These are phyloP conservation scores for Mythimna ferrago DNA, from an alignment of 2,888 invertebrate species.

Conservation along the genomic window DNA sequence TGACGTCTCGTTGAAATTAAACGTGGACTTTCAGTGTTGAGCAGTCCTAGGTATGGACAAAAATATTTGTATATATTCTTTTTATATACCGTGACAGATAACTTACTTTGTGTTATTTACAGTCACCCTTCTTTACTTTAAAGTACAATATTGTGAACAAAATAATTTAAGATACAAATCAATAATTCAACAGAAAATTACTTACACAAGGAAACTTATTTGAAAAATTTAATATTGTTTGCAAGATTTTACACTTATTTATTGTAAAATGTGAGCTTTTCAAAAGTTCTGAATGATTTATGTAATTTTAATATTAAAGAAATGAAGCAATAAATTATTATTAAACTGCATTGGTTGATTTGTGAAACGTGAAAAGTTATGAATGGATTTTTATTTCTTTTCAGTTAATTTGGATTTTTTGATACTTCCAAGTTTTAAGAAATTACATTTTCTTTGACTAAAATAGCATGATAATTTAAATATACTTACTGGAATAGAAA, in stretches of 20 bases:
- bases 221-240: neutral
- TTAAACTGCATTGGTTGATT: constrained; percentile 3
- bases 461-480: neutral
- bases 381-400: neutral
- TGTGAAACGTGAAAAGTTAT: neutral
- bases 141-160: constrained; percentile 38
- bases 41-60: constrained; percentile 4
- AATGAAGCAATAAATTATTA: constrained; percentile 33
- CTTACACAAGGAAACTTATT: neutral
- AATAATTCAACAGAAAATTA: constrained; percentile 1
- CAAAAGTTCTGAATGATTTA: constrained; percentile 18
- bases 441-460: neutral
- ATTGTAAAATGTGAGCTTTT: neutral
- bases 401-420: neutral
- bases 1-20: constrained; percentile 4
- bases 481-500: neutral
- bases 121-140: neutral
- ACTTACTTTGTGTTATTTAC: neutral
- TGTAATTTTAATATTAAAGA: constrained; percentile 30
- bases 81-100: neutral
- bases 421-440: neutral
- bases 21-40: constrained; percentile 4
- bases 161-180: constrained; percentile 23
- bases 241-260: neutral
- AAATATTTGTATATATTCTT: neutral